These are phyloP conservation scores for Bhutanitis thaidina DNA, from an alignment of 2,888 invertebrate species.

Conservation along the genomic window DNA sequence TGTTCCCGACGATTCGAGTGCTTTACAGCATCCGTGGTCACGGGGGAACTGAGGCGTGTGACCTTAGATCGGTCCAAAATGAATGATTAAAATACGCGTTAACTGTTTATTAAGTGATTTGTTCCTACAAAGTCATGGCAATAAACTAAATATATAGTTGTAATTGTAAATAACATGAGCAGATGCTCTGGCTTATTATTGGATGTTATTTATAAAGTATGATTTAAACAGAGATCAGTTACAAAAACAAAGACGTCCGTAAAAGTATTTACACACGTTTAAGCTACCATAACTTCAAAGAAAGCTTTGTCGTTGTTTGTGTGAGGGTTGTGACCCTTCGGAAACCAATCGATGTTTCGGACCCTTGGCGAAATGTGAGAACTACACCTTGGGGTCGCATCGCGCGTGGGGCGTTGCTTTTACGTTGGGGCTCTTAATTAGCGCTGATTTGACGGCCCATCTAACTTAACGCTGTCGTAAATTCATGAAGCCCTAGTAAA, in stretches of 20 bases:
- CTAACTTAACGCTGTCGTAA: constrained; percentile 10
- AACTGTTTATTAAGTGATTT: too few relatives aligned
- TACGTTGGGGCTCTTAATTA: constrained; percentile 24
- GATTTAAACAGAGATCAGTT: background rate
- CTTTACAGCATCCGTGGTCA: too few relatives aligned
- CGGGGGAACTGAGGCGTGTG: too few relatives aligned
- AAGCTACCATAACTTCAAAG: constrained; percentile 8
- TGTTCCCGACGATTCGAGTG: too few relatives aligned
- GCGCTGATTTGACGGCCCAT: constrained; percentile 27
- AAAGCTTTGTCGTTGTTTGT: background rate
- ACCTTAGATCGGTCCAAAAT: too few relatives aligned
- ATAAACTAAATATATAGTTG: too few relatives aligned
- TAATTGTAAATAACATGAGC: background rate
- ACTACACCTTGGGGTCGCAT: background rate
- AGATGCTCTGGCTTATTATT: background rate
- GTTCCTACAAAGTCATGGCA: too few relatives aligned
- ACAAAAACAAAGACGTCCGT: background rate
- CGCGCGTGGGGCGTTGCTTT: constrained; percentile 11
- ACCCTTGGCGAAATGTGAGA: constrained; percentile 14
- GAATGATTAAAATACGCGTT: too few relatives aligned
- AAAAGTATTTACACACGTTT: constrained; percentile 9
- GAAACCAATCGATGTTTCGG: constrained; percentile 7
- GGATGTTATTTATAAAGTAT: background rate
- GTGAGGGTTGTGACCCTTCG: background rate
- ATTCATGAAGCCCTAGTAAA: background rate